Evolutionary conservation across 2,888 invertebrate species (phyloP), one percentile per base, ranked within the genome.

Genomic region (Acheta domesticus): DNA sequence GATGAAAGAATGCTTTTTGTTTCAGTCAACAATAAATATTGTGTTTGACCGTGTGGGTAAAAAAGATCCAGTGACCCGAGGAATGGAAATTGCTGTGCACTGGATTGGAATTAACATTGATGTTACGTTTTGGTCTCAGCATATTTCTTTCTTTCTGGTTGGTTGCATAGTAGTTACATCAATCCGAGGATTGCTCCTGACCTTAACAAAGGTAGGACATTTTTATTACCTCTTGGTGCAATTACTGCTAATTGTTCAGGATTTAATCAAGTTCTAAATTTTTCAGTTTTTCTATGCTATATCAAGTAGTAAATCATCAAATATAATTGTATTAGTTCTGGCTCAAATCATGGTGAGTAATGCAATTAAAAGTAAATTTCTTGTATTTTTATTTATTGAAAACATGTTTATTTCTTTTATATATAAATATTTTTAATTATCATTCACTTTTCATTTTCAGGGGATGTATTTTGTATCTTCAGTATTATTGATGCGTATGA

Each of bases 381-480:
- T 12, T 75, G 36, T 75, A 78, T 20, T 36, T 48, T 21, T 48
- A 1, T 77, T 1, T 48, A 23, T 20, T 77, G 48, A 19, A 62
- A 16, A 0, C 11, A 12, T 62, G n/a, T 62, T 11, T 36, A 36
- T 36, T 36, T 36, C 8, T 36, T 36, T 36, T 36, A 36, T 36
- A 36, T 36, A 36, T 8, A 36, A 36, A 36, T 36, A 36, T 36
- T 36, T 36, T 36, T 8, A 36, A 36, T 36, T 36, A 1, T 36
- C 8, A 8, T 36, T 36, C 36, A 36, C 36, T 62, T 62, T 83
- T 82, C 83, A 83, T 81, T 87, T 88, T 77, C 86, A 92, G 92
- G 99, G 99, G 74, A 99, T 99, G 99, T 99, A 99, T 86, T 99
- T 99, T 88, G 96, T 99, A 79, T 98, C 98, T 0, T 98, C 97